Conservation (phyloP, 2,113 vertebrate genomes). For the Ammodytes marinus region DNA sequence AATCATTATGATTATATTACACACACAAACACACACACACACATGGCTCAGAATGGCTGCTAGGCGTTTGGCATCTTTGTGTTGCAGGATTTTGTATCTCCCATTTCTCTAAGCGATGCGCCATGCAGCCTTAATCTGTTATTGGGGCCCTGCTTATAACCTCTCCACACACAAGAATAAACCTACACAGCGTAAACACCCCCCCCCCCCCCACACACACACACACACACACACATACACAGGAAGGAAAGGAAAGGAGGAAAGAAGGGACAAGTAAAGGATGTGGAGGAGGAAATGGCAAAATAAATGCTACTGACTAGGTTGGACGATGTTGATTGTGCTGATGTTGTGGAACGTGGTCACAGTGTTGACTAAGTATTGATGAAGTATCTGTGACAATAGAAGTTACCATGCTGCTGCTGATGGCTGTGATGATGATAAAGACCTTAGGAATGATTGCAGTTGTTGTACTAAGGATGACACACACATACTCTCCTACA, state of each 20-base stretch:
- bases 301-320: conserved; percentile 23
- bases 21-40: conserved; percentile 24
- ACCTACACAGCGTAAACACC: conserved; percentile 49
- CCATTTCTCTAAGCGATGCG: conserved; percentile 63
- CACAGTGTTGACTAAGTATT: conserved; percentile 9
- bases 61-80: conserved; percentile 64
- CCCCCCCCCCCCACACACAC: conserved; percentile 26
- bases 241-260: conserved; percentile 43
- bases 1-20: conserved; percentile 57
- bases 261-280: neutral
- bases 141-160: conserved; percentile 62
- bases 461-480: conserved; percentile 1
- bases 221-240: conserved; percentile 35
- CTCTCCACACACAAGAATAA: conserved; percentile 54
- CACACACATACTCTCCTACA: neutral
- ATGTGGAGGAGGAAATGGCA: conserved; percentile 3
- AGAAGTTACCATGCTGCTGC: neutral
- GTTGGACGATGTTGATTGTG: neutral
- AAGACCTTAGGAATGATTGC: neutral
- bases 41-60: conserved; percentile 48
- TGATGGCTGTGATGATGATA: conserved; percentile 8
- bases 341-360: conserved; percentile 13
- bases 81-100: conserved; percentile 64
- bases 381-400: conserved; percentile 17
- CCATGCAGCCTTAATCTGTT: conserved; percentile 71